Conservation (phyloP, 2,888 invertebrate species). For the Chrysodeixis includens region DNA sequence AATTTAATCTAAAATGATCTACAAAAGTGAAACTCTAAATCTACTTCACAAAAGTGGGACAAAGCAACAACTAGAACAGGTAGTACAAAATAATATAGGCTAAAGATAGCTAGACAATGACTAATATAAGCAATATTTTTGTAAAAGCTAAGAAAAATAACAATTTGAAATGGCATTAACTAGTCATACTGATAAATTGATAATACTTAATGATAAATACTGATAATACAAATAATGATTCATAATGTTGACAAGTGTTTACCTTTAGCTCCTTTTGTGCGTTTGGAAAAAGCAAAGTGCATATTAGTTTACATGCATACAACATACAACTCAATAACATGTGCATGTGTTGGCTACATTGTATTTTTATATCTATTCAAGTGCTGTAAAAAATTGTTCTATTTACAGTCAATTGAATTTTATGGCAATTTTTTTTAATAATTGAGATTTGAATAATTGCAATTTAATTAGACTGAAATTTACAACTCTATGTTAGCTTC, state of each 20-base stretch:
- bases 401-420: not conserved
- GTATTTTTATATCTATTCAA: not conserved
- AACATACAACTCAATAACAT: constrained; percentile 32
- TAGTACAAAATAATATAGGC: too few relatives aligned
- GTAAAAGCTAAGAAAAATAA: not conserved
- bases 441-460: not conserved
- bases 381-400: not conserved
- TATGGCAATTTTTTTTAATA: not conserved
- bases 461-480: not conserved
- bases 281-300: constrained; percentile 77
- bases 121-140: not conserved
- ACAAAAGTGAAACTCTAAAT: too few relatives aligned
- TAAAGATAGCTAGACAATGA: not conserved
- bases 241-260: constrained; percentile 62
- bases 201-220: constrained; percentile 25
- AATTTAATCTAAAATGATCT: too few relatives aligned
- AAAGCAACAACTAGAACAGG: not conserved
- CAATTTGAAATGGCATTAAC: constrained; percentile 17
- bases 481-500: not conserved
- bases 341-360: constrained; percentile 16
- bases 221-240: constrained; percentile 26
- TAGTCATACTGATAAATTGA: constrained; percentile 33
- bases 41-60: not conserved
- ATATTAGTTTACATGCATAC: constrained; percentile 70
- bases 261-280: constrained; percentile 86